A percentile compares a stretch with the other conserved stretches of the same genome.
phyloP scores from a whole-genome alignment of 2,797 vertebrate species.

The Megalops cyprinoides region DNA sequence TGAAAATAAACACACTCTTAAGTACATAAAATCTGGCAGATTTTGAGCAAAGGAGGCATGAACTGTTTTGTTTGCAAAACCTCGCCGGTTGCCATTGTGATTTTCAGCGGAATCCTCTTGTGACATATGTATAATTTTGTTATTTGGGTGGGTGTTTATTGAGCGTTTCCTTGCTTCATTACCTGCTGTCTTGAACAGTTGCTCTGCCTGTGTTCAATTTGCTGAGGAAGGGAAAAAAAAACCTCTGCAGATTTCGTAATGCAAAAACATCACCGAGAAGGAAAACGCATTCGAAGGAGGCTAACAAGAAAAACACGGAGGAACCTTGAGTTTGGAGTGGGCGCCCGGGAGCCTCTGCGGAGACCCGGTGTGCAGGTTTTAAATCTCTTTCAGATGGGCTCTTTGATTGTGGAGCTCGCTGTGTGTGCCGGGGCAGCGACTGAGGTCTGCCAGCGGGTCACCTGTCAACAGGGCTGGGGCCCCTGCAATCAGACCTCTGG shows the following conservation, averaged over 20 bases:
- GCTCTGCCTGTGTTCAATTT: too few species aligned
- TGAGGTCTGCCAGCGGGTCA: slow-evolving; percentile 46
- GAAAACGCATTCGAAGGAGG: slow-evolving; percentile 38
- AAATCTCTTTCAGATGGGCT: slow-evolving; percentile 63
- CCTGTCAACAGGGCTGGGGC: slow-evolving; percentile 39
- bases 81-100: too few species aligned
- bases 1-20: too few species aligned
- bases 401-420: slow-evolving; percentile 41
- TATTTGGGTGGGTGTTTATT: too few species aligned
- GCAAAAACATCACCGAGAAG: slow-evolving; percentile 39
- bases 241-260: too few species aligned
- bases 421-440: slow-evolving; percentile 30
- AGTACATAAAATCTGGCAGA: slow-evolving; percentile 42
- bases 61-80: background rate
- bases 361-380: slow-evolving; percentile 56
- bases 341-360: slow-evolving; percentile 12
- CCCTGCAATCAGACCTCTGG: slow-evolving; percentile 31
- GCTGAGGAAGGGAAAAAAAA: too few species aligned
- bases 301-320: slow-evolving; percentile 44
- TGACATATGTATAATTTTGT: too few species aligned
- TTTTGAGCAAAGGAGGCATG: too few species aligned
- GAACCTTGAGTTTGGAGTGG: slow-evolving; percentile 46
- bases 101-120: too few species aligned
- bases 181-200: too few species aligned
- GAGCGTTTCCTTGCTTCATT: too few species aligned